A percentile compares a stretch with the other conserved stretches of the same genome.
These are phyloP conservation scores for Rhynchomys soricoides DNA, from an alignment of 2,113 vertebrate genomes.

Conservation along the genomic window DNA sequence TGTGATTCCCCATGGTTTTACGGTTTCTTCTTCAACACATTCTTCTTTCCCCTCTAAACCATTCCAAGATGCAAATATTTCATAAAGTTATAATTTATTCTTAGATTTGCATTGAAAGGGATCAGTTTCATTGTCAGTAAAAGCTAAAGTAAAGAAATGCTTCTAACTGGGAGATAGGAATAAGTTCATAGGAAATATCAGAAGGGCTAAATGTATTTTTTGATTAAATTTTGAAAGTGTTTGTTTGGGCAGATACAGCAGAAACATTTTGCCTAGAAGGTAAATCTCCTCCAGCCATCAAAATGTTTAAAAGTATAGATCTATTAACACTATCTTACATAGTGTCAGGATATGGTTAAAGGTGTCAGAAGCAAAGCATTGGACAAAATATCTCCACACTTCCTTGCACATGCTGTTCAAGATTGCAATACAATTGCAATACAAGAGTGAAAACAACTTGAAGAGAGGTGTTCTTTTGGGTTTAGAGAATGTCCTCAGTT, in stretches of 20 bases:
- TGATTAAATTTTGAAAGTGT: conserved; percentile 72
- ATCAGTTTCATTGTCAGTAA: conserved; percentile 42
- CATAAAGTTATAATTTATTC: conserved; percentile 60
- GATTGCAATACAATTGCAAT: not conserved
- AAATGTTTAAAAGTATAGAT: conserved; percentile 57
- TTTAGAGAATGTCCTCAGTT: not conserved
- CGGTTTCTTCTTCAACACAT: too few species aligned
- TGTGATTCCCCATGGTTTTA: not conserved
- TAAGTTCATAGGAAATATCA: not conserved
- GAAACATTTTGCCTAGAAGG: conserved; percentile 6
- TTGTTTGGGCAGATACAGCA: conserved; percentile 49
- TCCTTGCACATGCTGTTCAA: not conserved
- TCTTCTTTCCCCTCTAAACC: conserved; percentile 43
- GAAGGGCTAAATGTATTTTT: conserved; percentile 62
- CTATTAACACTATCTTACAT: conserved; percentile 15
- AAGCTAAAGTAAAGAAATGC: not conserved
- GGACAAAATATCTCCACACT: not conserved
- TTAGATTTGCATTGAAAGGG: conserved; percentile 7
- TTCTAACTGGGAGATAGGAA: not conserved
- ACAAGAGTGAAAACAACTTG: too few species aligned
- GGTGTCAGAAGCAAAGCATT: not conserved
- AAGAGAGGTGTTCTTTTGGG: not conserved
- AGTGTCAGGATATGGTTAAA: not conserved
- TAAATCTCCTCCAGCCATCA: conserved; percentile 56
- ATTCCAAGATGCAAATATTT: conserved; percentile 55